Evolutionary conservation across 53 echinoderm and acorn worm species (phyloP), one percentile per base, ranked within the genome.

Genomic region (Crossaster papposus): DNA sequence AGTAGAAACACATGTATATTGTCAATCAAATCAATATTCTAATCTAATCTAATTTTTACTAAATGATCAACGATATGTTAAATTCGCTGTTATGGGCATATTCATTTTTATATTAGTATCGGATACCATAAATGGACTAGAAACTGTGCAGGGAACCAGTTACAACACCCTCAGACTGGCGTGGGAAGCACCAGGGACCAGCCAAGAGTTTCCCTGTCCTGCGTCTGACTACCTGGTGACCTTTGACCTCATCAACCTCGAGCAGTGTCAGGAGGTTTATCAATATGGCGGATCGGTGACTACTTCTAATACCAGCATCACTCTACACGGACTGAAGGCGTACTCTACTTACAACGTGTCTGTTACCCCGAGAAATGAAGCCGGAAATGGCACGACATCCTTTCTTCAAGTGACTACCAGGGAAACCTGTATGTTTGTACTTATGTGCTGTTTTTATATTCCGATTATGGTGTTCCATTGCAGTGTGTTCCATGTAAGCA

Each of bases 361-460:
- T 44, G 74, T 90, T n/a, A 80, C 90, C 6, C 62, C 82, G 9
- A 26, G 55, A 44, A 89, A 89, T 53, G 4, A 53, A 23, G 30
- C 51, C 13, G 90, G 81, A 20, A 37, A 72, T n/a, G 54, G 81
- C 7, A 2, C n/a, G n/a, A 13, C 35, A 12, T 17, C 33, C n/a
- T 31, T 36, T 2, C 22, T 23, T 3, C 22, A 54, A 13, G 23
- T 29, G 1, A 50, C 24, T 0, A 90, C 90, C 14, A 13, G 17
- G 29, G 63, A 81, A 70, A 55, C 63, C 73, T 52, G 90, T 90
- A 73, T 51, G 90, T 64, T 58, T 20, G 18, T n/a, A n/a, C n/a
- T n/a, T n/a, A n/a, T 30, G 1, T 18, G 31, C 34, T n/a, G n/a
- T n/a, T n/a, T n/a, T n/a, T n/a, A n/a, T n/a, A n/a, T n/a, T n/a